phyloP scores from a whole-genome alignment of 2,113 vertebrate species.

The Recurvirostra avosetta region DNA sequence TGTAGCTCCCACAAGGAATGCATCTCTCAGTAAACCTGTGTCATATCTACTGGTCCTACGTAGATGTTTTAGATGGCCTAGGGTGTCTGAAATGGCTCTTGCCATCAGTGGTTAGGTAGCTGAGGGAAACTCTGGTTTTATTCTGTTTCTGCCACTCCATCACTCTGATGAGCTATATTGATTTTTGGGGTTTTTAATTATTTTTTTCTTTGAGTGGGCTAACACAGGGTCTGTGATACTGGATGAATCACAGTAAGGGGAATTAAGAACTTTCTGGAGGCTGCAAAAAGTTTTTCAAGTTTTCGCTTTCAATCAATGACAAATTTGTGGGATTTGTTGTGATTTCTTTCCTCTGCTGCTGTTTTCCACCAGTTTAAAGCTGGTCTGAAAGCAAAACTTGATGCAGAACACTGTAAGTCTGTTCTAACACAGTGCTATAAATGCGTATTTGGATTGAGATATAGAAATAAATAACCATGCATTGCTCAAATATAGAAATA shows the following conservation, averaged over 20 bases:
- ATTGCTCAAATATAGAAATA: background rate
- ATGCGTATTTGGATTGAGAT: background rate
- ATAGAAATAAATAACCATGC: background rate
- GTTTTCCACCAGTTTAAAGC: background rate
- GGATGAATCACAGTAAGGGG: background rate
- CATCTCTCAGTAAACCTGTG: background rate
- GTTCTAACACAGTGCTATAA: background rate
- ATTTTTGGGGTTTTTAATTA: background rate
- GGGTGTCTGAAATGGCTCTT: background rate
- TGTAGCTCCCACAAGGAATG: background rate
- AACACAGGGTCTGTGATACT: background rate
- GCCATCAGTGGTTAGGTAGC: background rate
- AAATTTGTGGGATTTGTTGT: background rate
- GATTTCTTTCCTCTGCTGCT: background rate
- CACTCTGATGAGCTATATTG: background rate
- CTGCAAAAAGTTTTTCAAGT: background rate
- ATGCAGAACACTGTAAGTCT: background rate
- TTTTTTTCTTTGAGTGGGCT: background rate
- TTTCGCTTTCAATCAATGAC: background rate
- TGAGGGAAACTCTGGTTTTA: background rate
- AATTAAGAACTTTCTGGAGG: background rate
- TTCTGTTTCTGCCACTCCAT: background rate
- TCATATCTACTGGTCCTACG: background rate
- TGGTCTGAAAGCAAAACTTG: background rate
- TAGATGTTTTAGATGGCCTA: background rate